Base-by-base conservation (phyloP, 2,113 vertebrate species). In the Pelobates fuscus region DNA sequence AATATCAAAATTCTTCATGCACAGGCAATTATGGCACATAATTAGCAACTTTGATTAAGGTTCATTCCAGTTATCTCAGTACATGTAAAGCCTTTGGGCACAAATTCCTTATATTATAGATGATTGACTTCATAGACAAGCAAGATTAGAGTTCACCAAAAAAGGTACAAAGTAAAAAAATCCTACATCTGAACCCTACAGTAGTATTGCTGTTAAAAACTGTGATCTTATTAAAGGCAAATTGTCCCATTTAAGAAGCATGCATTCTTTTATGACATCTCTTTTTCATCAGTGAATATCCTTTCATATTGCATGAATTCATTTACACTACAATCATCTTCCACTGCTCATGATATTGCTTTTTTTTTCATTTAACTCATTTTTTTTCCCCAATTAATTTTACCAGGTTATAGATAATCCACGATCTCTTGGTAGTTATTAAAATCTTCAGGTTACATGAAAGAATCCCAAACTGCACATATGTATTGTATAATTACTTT, bases 241-340 rank as follows among this genome's bases (percentile, higher is more conserved):
- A 75, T 59, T 68, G 44, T 74, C 44, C 73, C 64, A 64, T 77
- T 77, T 68, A 68, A 77, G 73, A 52, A 37, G 59, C 54, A 68
- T 66, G 62, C 64, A 66, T 52, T 20, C 46, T 27, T 76, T 49
- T 67, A 60, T 76, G 25, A 49, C 63, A 67, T 59, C 18, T 41
- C 55, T 62, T 67, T 76, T 76, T 76, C 72, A 76, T 76, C 64
- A 76, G 57, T 62, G 72, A 67, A 46, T 71, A 71, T 74, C 37
- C 62, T 74, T 76, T 76, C 55, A 52, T 32, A 26, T 59, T 27
- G 15, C 17, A 43, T 49, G 15, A n/a, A 55, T 30, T 67, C 10
- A 77, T 75, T 75, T 75, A 30, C 72, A 75, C 67, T 77, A 77
- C 65, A 77, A 68, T 68, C 64, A 49, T 52, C 55, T 64, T 77